phyloP scores from a whole-genome alignment of 2,888 invertebrate genomes.

The Eilema caniola region DNA sequence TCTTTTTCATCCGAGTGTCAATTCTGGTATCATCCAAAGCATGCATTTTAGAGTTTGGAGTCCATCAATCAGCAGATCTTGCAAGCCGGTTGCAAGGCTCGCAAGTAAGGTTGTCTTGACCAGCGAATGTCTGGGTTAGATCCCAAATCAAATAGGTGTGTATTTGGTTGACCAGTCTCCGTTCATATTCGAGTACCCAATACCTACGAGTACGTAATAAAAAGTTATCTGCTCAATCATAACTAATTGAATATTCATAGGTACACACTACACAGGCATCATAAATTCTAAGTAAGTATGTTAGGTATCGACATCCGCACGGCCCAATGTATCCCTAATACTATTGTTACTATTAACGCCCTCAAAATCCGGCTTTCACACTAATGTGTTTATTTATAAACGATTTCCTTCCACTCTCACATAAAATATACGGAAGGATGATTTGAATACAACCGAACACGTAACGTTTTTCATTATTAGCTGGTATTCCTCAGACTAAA shows the following conservation, averaged over 20 bases:
- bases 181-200: background rate
- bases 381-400: constrained; percentile 79
- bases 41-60: too few relatives aligned
- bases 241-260: constrained; percentile 29
- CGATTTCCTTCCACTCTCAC: constrained; percentile 61
- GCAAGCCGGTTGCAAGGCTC: too few relatives aligned
- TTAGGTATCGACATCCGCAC: constrained; percentile 36
- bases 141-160: too few relatives aligned
- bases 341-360: constrained; percentile 61
- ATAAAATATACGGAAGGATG: constrained; percentile 44
- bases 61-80: too few relatives aligned
- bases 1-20: too few relatives aligned
- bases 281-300: constrained; percentile 33
- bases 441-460: background rate
- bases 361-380: constrained; percentile 75
- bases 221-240: constrained; percentile 12
- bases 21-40: too few relatives aligned
- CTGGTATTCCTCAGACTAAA: too few relatives aligned
- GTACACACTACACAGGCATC: constrained; percentile 22
- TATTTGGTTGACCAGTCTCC: too few relatives aligned
- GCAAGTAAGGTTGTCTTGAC: too few relatives aligned
- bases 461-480: background rate
- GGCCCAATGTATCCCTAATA: constrained; percentile 50
- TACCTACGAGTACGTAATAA: background rate
- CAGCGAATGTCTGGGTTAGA: too few relatives aligned